Evolutionary conservation across 1,140 invertebrate species (phyloP).

Genomic region (Ditylenchus dipsaci): DNA sequence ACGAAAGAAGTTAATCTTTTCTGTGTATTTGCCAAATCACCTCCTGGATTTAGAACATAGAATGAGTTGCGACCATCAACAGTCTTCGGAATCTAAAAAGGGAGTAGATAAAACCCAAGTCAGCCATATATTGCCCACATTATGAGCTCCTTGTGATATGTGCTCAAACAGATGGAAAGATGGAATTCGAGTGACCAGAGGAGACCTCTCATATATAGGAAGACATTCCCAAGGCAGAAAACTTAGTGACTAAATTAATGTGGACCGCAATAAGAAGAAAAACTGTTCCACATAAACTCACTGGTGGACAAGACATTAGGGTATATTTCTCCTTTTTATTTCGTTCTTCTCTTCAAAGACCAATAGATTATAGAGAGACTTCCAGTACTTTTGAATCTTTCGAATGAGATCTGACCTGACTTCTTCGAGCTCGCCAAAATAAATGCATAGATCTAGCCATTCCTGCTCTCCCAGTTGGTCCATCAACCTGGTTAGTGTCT

Average conservation of each 20-base stretch:
- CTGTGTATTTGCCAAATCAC: conserved; percentile 46
- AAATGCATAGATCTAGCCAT: not conserved
- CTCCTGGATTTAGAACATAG: conserved; percentile 51
- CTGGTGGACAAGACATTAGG: conserved; percentile 23
- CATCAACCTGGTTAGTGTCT: not conserved
- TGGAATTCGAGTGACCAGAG: conserved; percentile 31
- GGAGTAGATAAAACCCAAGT: too few relatives aligned
- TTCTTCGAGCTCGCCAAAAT: not conserved
- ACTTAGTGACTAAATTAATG: conserved; percentile 27
- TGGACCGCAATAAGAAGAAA: not conserved
- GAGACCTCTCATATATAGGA: conserved; percentile 21
- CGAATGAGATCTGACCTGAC: not conserved
- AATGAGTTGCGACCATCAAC: conserved; percentile 46
- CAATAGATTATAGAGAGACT: not conserved
- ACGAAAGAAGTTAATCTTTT: conserved; percentile 35
- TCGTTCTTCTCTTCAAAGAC: not conserved
- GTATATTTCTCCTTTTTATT: conserved; percentile 7
- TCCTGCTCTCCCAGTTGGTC: not conserved
- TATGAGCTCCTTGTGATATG: not conserved
- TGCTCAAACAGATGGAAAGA: conserved; percentile 43
- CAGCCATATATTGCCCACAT: too few relatives aligned
- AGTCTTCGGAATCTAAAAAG: conserved; percentile 39
- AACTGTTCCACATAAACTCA: not conserved
- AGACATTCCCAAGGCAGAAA: conserved; percentile 38
- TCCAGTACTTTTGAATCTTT: not conserved